Evolutionary conservation across 2,113 vertebrate genomes (phyloP), one percentile per base, ranked within the genome.

Genomic region (Rattus norvegicus): DNA sequence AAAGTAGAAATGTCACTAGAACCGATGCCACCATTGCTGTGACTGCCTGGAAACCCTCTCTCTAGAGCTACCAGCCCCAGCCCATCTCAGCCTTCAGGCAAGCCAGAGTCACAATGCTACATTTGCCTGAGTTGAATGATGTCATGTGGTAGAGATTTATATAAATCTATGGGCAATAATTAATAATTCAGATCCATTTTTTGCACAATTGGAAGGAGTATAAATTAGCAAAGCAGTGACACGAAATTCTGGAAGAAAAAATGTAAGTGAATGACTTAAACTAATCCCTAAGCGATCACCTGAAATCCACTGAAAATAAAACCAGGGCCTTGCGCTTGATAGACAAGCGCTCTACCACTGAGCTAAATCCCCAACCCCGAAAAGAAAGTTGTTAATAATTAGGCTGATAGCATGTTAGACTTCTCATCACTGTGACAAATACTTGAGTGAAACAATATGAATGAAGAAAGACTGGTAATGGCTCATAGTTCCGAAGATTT

Each of bases 171-270:
- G 24, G 24, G 16, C 6, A 65, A 54, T 26, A 52, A 16, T 47
- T 88, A 79, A 91, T 43, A 20, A 19, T 81, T 81, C 96, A 70
- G 56, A 36, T 39, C 56, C 3, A 4, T 63, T 43, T 93, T 93
- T 81, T 24, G 33, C 3, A 2, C 43, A 43, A 43, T 26, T 86
- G 63, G 56, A 88, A 86, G 5, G 33, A 59, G 3, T 63, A 22
- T 81, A 70, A 70, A 91, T 2, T 83, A 63, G 47, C 88, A 26
- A 85, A 80, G 8, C n/a, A 73, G 17, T 89, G 52, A 47, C 65
- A 90, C 36, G 14, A 94, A 79, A 2, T n/a, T 93, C 54, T 95
- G 65, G 47, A 90, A 96, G 33, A 56, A 56, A 95, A 95, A 92
- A 87, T 83, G 28, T 52, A 73, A 47, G 43, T 52, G 12, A 52